Base-by-base conservation (phyloP, 1,140 invertebrate species). In the Calephelis nemesis region DNA sequence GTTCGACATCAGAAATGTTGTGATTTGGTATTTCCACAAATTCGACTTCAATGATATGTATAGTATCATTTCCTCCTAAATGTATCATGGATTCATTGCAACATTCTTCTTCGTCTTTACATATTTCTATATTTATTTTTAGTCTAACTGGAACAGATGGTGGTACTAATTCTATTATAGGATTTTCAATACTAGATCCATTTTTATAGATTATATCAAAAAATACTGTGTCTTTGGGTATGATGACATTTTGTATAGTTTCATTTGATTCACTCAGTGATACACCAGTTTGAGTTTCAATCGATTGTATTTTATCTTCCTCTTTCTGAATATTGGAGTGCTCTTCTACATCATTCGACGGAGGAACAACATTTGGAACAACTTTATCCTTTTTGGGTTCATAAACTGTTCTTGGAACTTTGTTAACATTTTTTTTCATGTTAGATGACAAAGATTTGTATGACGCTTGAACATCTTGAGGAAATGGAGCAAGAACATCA, bases 401-500 rank as follows among this genome's bases (percentile, higher is more conserved):
- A 60, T 60, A 60, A 60, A 60, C 11, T 58, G 54, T 19, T 30
- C 54, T 58, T 2, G 54, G 63, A 71, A 67, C 11, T 64, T 62
- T 67, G n/a, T 30, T 66, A 40, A 45, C 19, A 13, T 54, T 54
- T 12, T 60, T 47, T 60, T 65, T 69, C 54, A 39, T 67, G 52
- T 67, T 54, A 58, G 74, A 50, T 13, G 12, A 63, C n/a, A 80
- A 65, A 39, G 54, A 69, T 70, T 80, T 81, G 63, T 79, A 85
- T 7, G 76, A 73, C 1, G 70, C 40, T 71, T 78, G 79, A 0
- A 88, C 80, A 42, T 86, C 84, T 42, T 74, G 70, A 65, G 77
- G 65, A 74, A 88, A 88, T 11, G 84, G 78, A 7, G 72, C 76
- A 11, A 79, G 15, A 39, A 78, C 71, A n/a, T 69, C 62, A 58